phyloP scores from a whole-genome alignment of 2,888 invertebrate genomes.

The Iphiclides podalirius region DNA sequence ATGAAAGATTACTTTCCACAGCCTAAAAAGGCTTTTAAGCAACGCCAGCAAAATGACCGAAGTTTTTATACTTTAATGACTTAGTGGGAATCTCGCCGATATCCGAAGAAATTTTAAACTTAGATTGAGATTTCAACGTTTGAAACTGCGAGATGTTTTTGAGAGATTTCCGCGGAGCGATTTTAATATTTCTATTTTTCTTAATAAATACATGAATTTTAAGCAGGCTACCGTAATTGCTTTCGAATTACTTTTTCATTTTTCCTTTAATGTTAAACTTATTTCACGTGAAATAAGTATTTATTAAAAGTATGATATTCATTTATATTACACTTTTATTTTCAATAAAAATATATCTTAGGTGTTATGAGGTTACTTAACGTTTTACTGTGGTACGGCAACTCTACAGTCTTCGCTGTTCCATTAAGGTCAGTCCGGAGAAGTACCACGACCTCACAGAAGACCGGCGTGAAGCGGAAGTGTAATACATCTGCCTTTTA shows the following conservation, averaged over 20 bases:
- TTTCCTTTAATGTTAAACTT: neutral
- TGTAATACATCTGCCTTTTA: too few relatives aligned
- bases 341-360: too few relatives aligned
- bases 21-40: constrained; percentile 80
- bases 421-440: too few relatives aligned
- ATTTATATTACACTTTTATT: too few relatives aligned
- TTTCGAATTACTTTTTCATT: constrained; percentile 71
- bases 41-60: constrained; percentile 78
- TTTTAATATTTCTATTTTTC: constrained; percentile 38
- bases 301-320: too few relatives aligned
- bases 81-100: constrained; percentile 80
- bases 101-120: constrained; percentile 78
- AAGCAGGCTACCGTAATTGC: constrained; percentile 71
- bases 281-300: too few relatives aligned
- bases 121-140: constrained; percentile 79
- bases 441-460: too few relatives aligned
- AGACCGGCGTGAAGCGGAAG: too few relatives aligned
- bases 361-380: too few relatives aligned
- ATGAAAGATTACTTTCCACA: constrained; percentile 80
- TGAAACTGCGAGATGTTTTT: constrained; percentile 70
- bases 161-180: constrained; percentile 56
- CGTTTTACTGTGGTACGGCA: too few relatives aligned
- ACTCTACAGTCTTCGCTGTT: too few relatives aligned
- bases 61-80: constrained; percentile 80
- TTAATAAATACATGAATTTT: constrained; percentile 67